Base-by-base conservation (phyloP, 2,888 invertebrate genomes). In the Lissocephala sabroskyi region DNA sequence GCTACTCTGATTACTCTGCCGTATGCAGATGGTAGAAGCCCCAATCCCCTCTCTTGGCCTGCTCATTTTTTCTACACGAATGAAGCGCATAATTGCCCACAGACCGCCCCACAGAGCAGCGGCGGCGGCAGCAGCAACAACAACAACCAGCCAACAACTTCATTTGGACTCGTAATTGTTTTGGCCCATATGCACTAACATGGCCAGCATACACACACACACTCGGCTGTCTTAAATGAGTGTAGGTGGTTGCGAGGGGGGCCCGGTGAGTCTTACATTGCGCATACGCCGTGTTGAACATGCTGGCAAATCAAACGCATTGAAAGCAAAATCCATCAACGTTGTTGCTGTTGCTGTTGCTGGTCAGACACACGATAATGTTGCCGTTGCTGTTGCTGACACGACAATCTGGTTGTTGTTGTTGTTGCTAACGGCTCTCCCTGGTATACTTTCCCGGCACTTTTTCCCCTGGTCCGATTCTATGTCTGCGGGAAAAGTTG, bases 71-170 rank as follows among this genome's bases (percentile, higher is more conserved):
- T 74, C 71, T 71, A 74, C 76, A 62, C 63, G 76, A 65, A 55
- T 68, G 74, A 56, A 54, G 75, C 68, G 75, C 78, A 71, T 71
- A 71, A 71, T 71, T 71, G 75, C 75, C 51, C 37, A 11, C 23
- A 23, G 23, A 23, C 23, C 23, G 23, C 3, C 23, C 23, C 23
- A 23, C 23, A 23, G 56, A 55, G 45, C 62, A 45, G 54, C 45
- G 49, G 56, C 36, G 47, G 30, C 36, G 30, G 36, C 39, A 30
- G 19, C 30, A 40, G 17, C 42, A 56, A 17, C 43, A 45, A 37
- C 39, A 41, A 43, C 46, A 42, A 42, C 26, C 29, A 52, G 10
- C 44, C 40, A 40, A 42, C 66, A 56, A 52, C 60, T 68, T 74
- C 70, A 65, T 68, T 74, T 62, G 32, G 49, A 49, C 55, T 42